Percentiles rank a stretch among this genome's conserved stretches.
Conservation (phyloP, 2,888 invertebrate genomes). For the Diaprepes abbreviatus region DNA sequence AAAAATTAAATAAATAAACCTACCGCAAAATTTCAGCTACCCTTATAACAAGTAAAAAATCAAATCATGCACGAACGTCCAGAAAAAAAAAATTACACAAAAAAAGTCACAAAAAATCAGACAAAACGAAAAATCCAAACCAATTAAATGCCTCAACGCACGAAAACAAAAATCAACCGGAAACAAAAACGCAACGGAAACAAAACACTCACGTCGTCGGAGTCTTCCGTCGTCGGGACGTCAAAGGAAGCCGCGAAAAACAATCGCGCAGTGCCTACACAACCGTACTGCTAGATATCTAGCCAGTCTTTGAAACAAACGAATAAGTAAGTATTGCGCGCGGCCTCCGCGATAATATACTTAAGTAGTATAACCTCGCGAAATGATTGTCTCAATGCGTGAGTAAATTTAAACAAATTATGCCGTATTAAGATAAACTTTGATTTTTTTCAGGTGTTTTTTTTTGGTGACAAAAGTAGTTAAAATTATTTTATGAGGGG, state of each 20-base stretch:
- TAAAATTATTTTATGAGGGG: too few species aligned
- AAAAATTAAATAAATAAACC: too few species aligned
- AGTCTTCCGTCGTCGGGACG: conserved; percentile 37
- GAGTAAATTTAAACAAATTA: conserved; percentile 10
- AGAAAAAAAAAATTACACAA: not conserved
- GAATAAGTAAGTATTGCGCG: conserved; percentile 45
- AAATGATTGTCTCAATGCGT: conserved; percentile 19
- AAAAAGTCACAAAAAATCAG: not conserved
- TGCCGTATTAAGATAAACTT: not conserved
- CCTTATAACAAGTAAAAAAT: conserved; percentile 3
- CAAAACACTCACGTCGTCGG: conserved; percentile 36
- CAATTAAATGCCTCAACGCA: not conserved
- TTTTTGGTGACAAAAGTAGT: too few species aligned
- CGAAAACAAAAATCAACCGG: conserved; percentile 24
- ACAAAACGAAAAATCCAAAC: conserved; percentile 11
- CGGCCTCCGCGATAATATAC: conserved; percentile 42
- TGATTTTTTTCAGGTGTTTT: not conserved
- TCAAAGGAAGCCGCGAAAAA: conserved; percentile 30
- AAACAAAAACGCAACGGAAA: conserved; percentile 37
- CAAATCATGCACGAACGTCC: conserved; percentile 1
- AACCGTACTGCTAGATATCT: conserved; percentile 44
- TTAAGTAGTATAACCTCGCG: conserved; percentile 27
- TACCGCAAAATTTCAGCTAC: conserved; percentile 26
- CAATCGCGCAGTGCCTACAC: conserved; percentile 28
- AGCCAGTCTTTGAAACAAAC: conserved; percentile 45